Conservation (phyloP, 2,113 vertebrate species). For the Syngnathoides biaculeatus region DNA sequence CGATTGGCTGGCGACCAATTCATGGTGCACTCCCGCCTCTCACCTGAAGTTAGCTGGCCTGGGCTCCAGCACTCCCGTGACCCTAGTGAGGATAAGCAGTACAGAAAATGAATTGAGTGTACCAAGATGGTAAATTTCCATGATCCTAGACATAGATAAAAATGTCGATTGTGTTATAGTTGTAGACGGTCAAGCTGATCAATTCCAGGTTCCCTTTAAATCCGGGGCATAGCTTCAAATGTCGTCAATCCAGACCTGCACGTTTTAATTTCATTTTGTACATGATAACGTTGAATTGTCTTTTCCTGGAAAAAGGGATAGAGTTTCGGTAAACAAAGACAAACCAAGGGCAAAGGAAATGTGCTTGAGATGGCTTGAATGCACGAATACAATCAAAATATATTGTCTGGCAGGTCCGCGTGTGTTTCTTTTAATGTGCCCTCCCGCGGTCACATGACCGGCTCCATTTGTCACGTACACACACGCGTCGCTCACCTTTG, state of each 20-base stretch:
- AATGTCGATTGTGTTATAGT: not conserved
- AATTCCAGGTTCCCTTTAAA: not conserved
- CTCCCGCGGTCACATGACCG: not conserved
- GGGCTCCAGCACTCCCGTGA: too few species aligned
- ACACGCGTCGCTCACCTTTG: slow-evolving; percentile 35
- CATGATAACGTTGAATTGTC: slow-evolving; percentile 18
- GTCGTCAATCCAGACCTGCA: slow-evolving; percentile 11
- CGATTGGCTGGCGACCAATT: too few species aligned
- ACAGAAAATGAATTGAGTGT: not conserved
- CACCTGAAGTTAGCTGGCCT: too few species aligned
- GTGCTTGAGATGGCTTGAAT: not conserved
- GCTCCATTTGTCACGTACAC: slow-evolving; percentile 1
- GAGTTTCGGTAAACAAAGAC: not conserved
- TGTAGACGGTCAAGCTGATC: slow-evolving; percentile 1
- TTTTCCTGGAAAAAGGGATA: slow-evolving; percentile 3
- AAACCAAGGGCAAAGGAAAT: not conserved
- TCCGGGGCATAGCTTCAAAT: not conserved
- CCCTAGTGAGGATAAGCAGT: too few species aligned
- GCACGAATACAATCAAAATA: not conserved
- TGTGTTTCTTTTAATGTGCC: slow-evolving; percentile 16
- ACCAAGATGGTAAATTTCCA: not conserved
- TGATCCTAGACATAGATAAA: not conserved
- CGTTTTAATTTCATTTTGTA: slow-evolving; percentile 6
- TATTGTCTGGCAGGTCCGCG: not conserved
- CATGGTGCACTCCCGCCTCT: too few species aligned